Evolutionary conservation across 2,888 invertebrate genomes (phyloP).

Genomic region (Cephonodes hylas): DNA sequence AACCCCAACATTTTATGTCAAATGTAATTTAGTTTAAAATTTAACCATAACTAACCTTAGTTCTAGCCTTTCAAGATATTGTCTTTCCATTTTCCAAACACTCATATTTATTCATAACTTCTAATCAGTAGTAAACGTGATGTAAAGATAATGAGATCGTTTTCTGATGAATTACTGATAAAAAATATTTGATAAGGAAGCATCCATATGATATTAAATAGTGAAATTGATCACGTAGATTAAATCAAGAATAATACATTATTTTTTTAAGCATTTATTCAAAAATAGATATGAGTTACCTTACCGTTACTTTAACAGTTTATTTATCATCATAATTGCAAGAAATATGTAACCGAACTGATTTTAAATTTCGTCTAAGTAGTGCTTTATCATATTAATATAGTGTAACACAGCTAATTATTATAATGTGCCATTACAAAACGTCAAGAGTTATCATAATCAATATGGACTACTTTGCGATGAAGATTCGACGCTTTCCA

Average conservation of each 20-base stretch:
- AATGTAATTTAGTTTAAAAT: not conserved
- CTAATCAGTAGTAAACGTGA: conserved; percentile 28
- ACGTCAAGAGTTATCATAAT: not conserved
- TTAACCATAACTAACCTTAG: not conserved
- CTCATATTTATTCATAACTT: conserved; percentile 14
- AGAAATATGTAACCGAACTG: too few species aligned
- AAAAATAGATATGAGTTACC: too few species aligned
- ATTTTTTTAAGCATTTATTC: not conserved
- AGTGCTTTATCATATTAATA: too few species aligned
- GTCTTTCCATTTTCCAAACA: not conserved
- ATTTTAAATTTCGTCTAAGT: too few species aligned
- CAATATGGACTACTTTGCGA: not conserved
- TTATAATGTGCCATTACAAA: not conserved
- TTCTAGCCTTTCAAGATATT: not conserved
- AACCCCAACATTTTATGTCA: conserved; percentile 11
- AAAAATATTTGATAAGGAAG: not conserved
- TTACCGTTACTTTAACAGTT: too few species aligned
- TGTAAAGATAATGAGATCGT: conserved; percentile 15
- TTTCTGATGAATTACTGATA: not conserved
- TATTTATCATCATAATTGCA: too few species aligned
- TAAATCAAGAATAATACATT: not conserved
- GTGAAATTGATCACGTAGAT: not conserved
- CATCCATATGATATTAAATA: conserved; percentile 11
- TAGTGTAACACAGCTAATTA: too few species aligned
- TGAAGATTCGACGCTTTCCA: not conserved